These are phyloP conservation scores for Aplidium turbinatum DNA, from an alignment of 23 tunicate genomes.

Conservation along the genomic window DNA sequence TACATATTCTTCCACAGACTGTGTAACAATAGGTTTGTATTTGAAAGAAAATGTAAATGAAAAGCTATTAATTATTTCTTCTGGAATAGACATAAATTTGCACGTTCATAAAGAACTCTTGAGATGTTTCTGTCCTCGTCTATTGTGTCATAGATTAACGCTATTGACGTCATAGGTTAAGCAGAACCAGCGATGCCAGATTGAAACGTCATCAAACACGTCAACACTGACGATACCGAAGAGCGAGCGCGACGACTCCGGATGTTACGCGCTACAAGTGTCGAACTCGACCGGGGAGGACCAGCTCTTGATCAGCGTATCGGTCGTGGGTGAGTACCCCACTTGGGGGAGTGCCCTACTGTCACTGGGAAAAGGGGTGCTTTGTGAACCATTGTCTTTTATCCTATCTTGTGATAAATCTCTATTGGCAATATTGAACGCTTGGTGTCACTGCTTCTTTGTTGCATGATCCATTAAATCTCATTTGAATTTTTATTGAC, in stretches of 20 bases:
- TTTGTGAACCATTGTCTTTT: too few relatives aligned
- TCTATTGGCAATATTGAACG: too few relatives aligned
- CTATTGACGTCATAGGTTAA: conserved; percentile 50
- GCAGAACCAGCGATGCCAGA: conserved; percentile 45
- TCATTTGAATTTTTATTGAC: too few relatives aligned
- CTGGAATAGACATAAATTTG: neutral
- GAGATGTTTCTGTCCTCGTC: too few relatives aligned
- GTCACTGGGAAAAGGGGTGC: too few relatives aligned
- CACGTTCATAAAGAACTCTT: too few relatives aligned
- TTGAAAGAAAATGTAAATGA: neutral
- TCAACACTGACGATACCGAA: conserved; percentile 47
- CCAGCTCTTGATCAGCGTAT: conserved; percentile 56
- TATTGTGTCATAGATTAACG: too few relatives aligned
- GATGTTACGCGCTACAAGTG: conserved; percentile 73
- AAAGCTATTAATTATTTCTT: neutral
- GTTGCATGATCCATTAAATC: too few relatives aligned
- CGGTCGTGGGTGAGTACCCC: conserved; percentile 62
- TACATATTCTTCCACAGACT: neutral
- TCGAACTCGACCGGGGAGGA: conserved; percentile 58
- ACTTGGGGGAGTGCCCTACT: too few relatives aligned
- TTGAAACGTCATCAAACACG: conserved; percentile 38
- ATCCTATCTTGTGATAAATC: too few relatives aligned
- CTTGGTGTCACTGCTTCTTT: too few relatives aligned
- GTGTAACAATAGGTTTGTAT: neutral
- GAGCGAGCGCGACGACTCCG: conserved; percentile 72